Evolutionary conservation across 2,888 invertebrate species (phyloP).

Genomic region (Alsophila aescularia): DNA sequence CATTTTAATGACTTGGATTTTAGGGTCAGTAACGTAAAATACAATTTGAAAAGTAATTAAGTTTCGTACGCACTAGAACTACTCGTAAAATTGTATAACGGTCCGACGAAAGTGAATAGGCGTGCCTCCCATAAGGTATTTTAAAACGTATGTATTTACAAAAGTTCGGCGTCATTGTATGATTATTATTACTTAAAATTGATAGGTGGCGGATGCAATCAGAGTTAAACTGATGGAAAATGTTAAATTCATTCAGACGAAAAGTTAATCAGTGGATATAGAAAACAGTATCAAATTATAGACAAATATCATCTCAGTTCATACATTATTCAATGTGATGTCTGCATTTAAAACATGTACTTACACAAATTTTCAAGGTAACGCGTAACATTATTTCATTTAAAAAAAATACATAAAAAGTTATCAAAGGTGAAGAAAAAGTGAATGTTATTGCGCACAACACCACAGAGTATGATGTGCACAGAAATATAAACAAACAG

Average conservation of each 20-base stretch:
- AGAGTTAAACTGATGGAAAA: conserved; percentile 30
- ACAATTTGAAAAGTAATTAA: conserved; percentile 10
- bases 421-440: conserved; percentile 58
- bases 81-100: conserved; percentile 28
- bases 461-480: conserved; percentile 63
- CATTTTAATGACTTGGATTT: not conserved
- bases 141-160: conserved; percentile 25
- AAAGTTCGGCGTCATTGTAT: conserved; percentile 47
- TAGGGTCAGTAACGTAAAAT: conserved; percentile 10
- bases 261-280: conserved; percentile 13
- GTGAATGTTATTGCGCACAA: conserved; percentile 64
- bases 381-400: conserved; percentile 59
- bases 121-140: conserved; percentile 19
- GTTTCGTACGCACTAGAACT: conserved; percentile 9
- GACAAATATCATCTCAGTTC: not conserved
- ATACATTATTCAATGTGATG: not conserved
- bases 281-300: too few relatives aligned
- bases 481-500: conserved; percentile 72
- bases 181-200: conserved; percentile 45
- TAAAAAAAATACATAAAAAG: conserved; percentile 52
- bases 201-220: conserved; percentile 37
- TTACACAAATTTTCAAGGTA: conserved; percentile 27
- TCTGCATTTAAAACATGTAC: conserved; percentile 1
- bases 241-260: conserved; percentile 25
- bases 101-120: conserved; percentile 12